phyloP scores from a whole-genome alignment of 2,888 invertebrate species.

The Aphidius colemani region DNA sequence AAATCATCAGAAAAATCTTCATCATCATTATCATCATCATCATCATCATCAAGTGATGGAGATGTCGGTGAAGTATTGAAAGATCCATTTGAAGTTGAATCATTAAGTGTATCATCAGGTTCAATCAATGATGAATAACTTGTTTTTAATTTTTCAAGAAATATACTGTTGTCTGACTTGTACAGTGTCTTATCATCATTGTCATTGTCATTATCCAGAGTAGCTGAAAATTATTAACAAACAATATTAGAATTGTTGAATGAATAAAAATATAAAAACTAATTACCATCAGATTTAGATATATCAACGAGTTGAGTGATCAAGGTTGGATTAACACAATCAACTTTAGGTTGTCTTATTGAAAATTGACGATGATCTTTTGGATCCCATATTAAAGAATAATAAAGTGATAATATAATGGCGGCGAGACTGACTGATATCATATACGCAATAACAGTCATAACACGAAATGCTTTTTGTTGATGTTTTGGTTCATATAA shows the following conservation, averaged over 20 bases:
- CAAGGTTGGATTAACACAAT: constrained; percentile 56
- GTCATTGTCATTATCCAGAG: constrained; percentile 29
- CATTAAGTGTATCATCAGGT: too few species aligned
- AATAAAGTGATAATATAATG: constrained; percentile 90
- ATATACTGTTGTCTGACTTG: too few species aligned
- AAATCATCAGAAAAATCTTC: not conserved
- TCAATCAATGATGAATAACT: too few species aligned
- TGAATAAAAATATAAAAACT: not conserved
- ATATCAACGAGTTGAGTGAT: constrained; percentile 38
- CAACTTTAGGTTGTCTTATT: constrained; percentile 59
- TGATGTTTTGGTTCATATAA: constrained; percentile 82
- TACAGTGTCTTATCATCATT: constrained; percentile 26
- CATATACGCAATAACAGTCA: constrained; percentile 92
- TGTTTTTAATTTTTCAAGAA: too few species aligned
- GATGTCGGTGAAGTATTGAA: too few species aligned
- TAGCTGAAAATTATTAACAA: constrained; percentile 17
- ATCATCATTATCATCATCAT: constrained; percentile 21
- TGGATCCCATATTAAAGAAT: constrained; percentile 93
- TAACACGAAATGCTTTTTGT: constrained; percentile 85
- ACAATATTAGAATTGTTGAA: constrained; percentile 17
- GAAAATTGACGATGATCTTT: constrained; percentile 57
- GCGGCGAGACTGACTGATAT: constrained; percentile 93
- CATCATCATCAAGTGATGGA: constrained; percentile 21
- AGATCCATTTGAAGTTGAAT: too few species aligned
- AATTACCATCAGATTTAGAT: too few species aligned